Base-by-base conservation (phyloP, 2,888 invertebrate genomes). In the Pristionchus japonicus region DNA sequence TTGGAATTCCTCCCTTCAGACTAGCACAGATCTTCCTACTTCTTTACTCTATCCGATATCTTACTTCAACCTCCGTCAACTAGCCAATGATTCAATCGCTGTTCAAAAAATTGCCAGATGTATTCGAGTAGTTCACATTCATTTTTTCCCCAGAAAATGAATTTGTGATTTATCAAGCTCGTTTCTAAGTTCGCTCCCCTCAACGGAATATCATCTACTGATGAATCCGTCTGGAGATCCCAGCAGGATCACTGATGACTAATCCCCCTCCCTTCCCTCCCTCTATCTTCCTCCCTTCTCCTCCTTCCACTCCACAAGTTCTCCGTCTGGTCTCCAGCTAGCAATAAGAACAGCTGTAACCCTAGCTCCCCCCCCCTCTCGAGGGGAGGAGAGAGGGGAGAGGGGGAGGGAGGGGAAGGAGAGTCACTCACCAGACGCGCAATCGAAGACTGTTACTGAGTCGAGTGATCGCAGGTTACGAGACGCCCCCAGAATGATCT, bases 271-370 rank as follows among this genome's bases (percentile, higher is more conserved):
- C n/a, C n/a, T n/a, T 47, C 23, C 15, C 74, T 74, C 34, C 15
- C 34, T 74, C 17, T 40, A 23, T 74, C 74, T 23, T 37, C n/a
- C n/a, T n/a, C n/a, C n/a, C n/a, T n/a, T n/a, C n/a, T n/a, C n/a
- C n/a, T n/a, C n/a, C n/a, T 34, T 31, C 34, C 34, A 74, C 40
- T 40, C 20, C 43, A 80, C 27, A 43, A 80, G 23, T 47, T 80
- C 80, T 20, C n/a, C 47, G 80, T 47, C 47, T 47, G 40, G 40
- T 80, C 13, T 0, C n/a, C 23, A n/a, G n/a, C 43, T 80, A 80
- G 40, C 27, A 43, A 80, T n/a, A 80, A 47, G 40, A 43, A 80
- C 40, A 80, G 47, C 80, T 80, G 80, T 80, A 43, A n/a, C 43
- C 47, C 47, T 43, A n/a, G n/a, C 80, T 80, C n/a, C 34, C 43